Percentiles rank a stretch among this genome's conserved stretches.
These are phyloP conservation scores for Eurosta solidaginis DNA, from an alignment of 1,140 invertebrate genomes.

Conservation along the genomic window DNA sequence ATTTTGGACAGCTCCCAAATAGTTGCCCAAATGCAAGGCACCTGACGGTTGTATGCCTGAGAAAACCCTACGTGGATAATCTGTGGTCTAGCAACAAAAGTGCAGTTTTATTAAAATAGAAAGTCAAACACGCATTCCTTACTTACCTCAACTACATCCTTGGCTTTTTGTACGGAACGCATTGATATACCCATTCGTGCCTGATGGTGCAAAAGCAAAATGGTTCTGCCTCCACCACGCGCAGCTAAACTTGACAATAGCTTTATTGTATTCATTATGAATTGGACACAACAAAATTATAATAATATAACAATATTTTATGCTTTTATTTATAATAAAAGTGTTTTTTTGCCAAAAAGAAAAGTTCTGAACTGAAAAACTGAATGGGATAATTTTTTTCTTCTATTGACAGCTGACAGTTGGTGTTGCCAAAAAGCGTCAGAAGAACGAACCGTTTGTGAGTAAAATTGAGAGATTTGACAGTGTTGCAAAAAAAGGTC, in stretches of 20 bases:
- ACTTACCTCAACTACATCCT: constrained; percentile 14
- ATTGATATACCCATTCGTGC: not conserved
- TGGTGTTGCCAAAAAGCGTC: not conserved
- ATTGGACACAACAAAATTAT: not conserved
- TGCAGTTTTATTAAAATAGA: not conserved
- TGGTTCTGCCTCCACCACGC: not conserved
- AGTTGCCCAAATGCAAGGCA: constrained; percentile 93
- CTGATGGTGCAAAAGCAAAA: not conserved
- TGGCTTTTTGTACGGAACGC: not conserved
- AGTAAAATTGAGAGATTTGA: not conserved
- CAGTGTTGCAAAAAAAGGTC: not conserved
- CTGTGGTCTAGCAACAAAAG: not conserved
- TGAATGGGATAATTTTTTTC: constrained; percentile 1
- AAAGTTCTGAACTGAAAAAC: constrained; percentile 12
- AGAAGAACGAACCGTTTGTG: not conserved
- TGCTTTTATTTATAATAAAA: not conserved
- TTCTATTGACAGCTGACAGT: not conserved
- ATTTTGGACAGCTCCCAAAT: constrained; percentile 88
- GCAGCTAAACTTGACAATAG: not conserved
- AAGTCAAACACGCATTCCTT: not conserved
- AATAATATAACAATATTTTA: constrained; percentile 3
- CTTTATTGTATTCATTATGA: constrained; percentile 22
- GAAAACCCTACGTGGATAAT: constrained; percentile 70
- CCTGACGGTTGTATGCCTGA: constrained; percentile 98
- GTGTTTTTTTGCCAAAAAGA: not conserved